Conservation (phyloP, 2,888 invertebrate species). For the Syrista parreyssii region DNA sequence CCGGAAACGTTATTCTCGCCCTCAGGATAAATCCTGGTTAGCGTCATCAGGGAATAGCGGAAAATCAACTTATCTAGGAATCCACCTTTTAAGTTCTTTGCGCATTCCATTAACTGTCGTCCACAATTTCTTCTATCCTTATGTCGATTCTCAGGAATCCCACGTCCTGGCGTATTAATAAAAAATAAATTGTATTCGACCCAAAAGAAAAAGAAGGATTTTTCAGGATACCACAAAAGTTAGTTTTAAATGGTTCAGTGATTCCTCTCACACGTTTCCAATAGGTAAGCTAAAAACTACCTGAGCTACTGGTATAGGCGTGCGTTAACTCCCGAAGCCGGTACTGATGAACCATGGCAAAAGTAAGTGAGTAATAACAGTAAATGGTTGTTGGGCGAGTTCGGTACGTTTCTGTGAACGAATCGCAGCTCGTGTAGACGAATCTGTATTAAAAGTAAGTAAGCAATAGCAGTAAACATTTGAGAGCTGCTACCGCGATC, state of each 20-base stretch:
- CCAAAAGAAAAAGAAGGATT: background rate
- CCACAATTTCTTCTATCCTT: background rate
- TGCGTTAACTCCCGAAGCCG: background rate
- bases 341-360: slow-evolving; percentile 8
- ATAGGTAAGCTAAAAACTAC: background rate
- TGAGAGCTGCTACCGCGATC: slow-evolving; percentile 48
- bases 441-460: slow-evolving; percentile 20
- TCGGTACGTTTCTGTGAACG: background rate
- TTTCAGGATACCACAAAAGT: background rate
- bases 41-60: background rate
- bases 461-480: slow-evolving; percentile 45
- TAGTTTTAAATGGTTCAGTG: background rate
- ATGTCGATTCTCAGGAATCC: background rate
- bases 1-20: slow-evolving; percentile 27
- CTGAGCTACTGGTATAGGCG: background rate
- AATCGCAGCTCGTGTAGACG: background rate
- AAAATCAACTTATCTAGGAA: background rate
- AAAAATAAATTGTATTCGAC: background rate
- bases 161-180: background rate
- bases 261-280: slow-evolving; percentile 1
- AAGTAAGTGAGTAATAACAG: slow-evolving; percentile 39
- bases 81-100: background rate
- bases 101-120: background rate
- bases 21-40: slow-evolving; percentile 25
- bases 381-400: slow-evolving; percentile 34